Evolutionary conservation across 2,888 invertebrate species (phyloP).

Genomic region (Apotomis capreana): DNA sequence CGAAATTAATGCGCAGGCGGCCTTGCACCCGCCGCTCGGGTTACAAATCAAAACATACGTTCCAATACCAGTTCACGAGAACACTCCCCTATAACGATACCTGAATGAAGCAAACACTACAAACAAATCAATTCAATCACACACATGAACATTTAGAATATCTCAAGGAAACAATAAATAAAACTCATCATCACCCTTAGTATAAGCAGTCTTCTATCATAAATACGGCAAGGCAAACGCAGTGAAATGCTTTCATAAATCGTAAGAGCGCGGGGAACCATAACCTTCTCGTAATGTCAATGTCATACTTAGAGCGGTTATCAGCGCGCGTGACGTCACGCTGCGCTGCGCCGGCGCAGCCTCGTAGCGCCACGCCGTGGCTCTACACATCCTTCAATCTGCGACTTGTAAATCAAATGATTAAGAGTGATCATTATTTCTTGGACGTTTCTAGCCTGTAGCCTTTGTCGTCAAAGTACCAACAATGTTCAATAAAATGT

Average conservation of each 20-base stretch:
- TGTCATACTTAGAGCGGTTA: slow-evolving; percentile 34
- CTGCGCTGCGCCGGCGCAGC: slow-evolving; percentile 38
- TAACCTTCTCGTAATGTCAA: slow-evolving; percentile 28
- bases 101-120: too few relatives aligned
- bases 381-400: not conserved
- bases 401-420: not conserved
- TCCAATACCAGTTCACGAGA: too few relatives aligned
- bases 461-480: too few relatives aligned
- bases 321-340: slow-evolving; percentile 33
- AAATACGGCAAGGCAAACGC: not conserved
- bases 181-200: too few relatives aligned
- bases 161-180: too few relatives aligned
- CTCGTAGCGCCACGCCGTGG: not conserved
- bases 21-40: slow-evolving; percentile 24
- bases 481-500: too few relatives aligned
- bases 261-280: slow-evolving; percentile 16
- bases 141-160: too few relatives aligned
- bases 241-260: not conserved
- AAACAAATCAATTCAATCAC: too few relatives aligned
- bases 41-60: slow-evolving; percentile 16
- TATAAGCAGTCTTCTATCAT: not conserved
- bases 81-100: too few relatives aligned
- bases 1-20: slow-evolving; percentile 26
- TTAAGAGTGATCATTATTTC: not conserved
- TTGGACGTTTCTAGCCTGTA: too few relatives aligned